Conservation (phyloP, 2,888 invertebrate species). For the Criorhina ranunculi region DNA sequence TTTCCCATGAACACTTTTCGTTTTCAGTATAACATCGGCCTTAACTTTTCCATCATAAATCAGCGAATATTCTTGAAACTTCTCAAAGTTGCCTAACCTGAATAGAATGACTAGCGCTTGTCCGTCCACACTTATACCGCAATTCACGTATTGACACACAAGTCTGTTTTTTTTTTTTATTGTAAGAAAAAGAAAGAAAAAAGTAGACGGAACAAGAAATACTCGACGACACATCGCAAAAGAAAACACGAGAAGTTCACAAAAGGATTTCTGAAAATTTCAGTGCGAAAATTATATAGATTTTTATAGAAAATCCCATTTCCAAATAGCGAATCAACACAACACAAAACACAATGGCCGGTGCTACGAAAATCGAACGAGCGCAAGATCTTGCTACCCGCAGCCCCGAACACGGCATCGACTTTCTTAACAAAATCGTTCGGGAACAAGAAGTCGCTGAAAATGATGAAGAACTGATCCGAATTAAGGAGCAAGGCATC, state of each 20-base stretch:
- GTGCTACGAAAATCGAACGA: slow-evolving; percentile 95
- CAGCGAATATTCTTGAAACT: neutral
- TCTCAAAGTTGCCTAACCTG: slow-evolving; percentile 78
- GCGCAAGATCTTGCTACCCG: slow-evolving; percentile 91
- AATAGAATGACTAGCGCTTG: slow-evolving; percentile 83
- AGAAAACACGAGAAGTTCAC: slow-evolving; percentile 75
- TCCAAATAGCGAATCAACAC: slow-evolving; percentile 15
- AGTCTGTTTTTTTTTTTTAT: slow-evolving; percentile 54
- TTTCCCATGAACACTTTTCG: too few species aligned
- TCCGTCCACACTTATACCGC: slow-evolving; percentile 72
- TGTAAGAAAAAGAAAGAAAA: slow-evolving; percentile 53
- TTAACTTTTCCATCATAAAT: slow-evolving; percentile 11
- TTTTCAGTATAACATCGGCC: neutral
- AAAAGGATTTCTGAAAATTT: slow-evolving; percentile 77
- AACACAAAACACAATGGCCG: slow-evolving; percentile 88
- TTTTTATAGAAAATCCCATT: slow-evolving; percentile 34
- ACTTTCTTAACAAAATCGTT: slow-evolving; percentile 91
- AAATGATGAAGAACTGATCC: slow-evolving; percentile 95
- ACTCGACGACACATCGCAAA: slow-evolving; percentile 79
- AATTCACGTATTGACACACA: slow-evolving; percentile 75
- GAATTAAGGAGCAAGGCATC: slow-evolving; percentile 96
- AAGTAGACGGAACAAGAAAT: slow-evolving; percentile 68
- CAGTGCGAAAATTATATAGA: slow-evolving; percentile 34
- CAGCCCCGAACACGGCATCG: slow-evolving; percentile 91
- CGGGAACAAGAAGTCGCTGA: slow-evolving; percentile 91